Conservation (phyloP, 2,888 invertebrate genomes). For the Macrosiphum euphorbiae region DNA sequence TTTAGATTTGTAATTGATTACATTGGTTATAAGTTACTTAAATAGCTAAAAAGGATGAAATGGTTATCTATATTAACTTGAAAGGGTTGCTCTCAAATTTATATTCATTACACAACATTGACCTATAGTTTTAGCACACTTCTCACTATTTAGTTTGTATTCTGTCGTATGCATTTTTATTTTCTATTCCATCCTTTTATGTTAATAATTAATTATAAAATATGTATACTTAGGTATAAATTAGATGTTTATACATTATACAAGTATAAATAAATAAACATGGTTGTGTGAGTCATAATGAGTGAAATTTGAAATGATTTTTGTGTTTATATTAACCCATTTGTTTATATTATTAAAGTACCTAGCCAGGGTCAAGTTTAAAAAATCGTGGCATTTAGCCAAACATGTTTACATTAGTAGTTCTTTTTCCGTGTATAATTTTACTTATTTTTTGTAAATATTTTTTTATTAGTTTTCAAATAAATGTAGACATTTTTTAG, state of each 20-base stretch:
- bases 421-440: neutral
- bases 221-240: neutral
- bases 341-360: conserved; percentile 24
- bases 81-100: neutral
- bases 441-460: neutral
- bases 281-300: neutral
- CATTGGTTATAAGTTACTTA: neutral
- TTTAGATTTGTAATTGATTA: neutral
- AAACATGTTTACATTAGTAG: neutral
- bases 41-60: neutral
- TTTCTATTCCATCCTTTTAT: neutral
- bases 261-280: neutral
- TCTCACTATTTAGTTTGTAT: neutral
- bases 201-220: neutral
- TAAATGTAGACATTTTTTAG: neutral
- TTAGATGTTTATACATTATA: neutral
- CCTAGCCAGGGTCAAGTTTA: conserved; percentile 21
- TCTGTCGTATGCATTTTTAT: neutral
- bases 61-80: neutral
- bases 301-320: neutral
- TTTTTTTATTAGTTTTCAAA: neutral
- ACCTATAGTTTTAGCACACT: neutral
- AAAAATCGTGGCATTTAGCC: neutral
- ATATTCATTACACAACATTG: neutral
- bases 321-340: conserved; percentile 10